Base-by-base conservation (phyloP, 2,113 vertebrate species). In the Lepus timidus region DNA sequence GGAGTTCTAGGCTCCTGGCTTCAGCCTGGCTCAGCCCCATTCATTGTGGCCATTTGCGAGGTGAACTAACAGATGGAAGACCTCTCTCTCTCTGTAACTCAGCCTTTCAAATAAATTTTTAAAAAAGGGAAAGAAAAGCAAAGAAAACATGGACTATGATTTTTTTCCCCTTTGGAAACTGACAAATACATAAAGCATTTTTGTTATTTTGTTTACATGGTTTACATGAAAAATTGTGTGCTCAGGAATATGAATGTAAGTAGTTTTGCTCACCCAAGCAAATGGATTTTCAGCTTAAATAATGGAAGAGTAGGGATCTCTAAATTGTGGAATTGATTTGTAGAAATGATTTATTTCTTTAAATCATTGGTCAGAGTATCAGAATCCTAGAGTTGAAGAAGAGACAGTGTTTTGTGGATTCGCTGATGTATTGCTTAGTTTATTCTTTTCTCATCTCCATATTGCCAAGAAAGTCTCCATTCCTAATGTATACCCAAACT, bases 191-290 rank as follows among this genome's bases (percentile, higher is more conserved):
- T 85, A 92, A 79, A 64, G 16, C 44, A 44, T 44, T 44, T 44
- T 44, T 44, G 44, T 44, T 44, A 44, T 44, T 44, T 44, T 44
- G 44, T 44, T 6, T 44, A 44, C 6, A 44, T 44, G 44, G 71
- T 91, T 92, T 93, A 90, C 5, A 67, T 79, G 39, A 95, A 55
- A 39, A 92, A 84, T 61, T 67, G 44, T 79, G 20, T 62, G 17
- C 13, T 96, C 33, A 83, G 14, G 49, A n/a, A 82, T 65, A n/a
- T 62, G 22, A 4, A 33, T 49, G n/a, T 49, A 55, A n/a, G 4
- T 12, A 90, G 9, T 20, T 61, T 20, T 84, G 51, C 31, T 83
- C 39, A 49, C 44, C 62, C 29, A 93, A 19, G 14, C 0, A 5
- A 73, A 85, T 39, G 20, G 12, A 85, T 95, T 52, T 74, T 33